These are phyloP conservation scores for Triplophysa bombifrons DNA, from an alignment of 2,797 vertebrate genomes.

Conservation along the genomic window DNA sequence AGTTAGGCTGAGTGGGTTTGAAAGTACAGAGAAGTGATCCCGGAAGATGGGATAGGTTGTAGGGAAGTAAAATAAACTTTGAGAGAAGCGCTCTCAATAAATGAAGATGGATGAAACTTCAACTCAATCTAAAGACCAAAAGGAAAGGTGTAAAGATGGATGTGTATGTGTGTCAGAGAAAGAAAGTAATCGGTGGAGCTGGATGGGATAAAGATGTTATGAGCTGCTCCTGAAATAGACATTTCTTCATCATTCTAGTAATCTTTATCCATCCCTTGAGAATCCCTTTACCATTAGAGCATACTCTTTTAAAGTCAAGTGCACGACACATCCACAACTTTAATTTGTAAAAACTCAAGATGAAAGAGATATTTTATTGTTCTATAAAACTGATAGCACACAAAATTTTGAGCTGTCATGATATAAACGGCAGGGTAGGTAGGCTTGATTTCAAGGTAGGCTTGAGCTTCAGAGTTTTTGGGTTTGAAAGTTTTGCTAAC, in stretches of 20 bases:
- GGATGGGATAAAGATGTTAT: conserved; percentile 46
- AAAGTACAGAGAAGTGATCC: conserved; percentile 15
- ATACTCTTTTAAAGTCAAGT: conserved; percentile 33
- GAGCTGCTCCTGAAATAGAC: conserved; percentile 48
- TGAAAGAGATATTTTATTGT: conserved; percentile 6
- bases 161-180: conserved; percentile 43
- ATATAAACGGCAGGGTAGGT: background rate
- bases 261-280: conserved; percentile 36
- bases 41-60: conserved; percentile 23
- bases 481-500: too few relatives aligned
- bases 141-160: conserved; percentile 32
- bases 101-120: conserved; percentile 35
- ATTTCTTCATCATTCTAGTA: conserved; percentile 46
- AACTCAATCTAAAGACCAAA: conserved; percentile 31
- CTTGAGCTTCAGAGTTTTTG: background rate
- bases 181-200: conserved; percentile 26
- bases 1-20: conserved; percentile 24
- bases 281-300: conserved; percentile 36
- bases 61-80: conserved; percentile 17
- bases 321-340: conserved; percentile 18
- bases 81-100: conserved; percentile 26
- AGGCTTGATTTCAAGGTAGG: background rate
- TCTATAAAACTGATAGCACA: background rate
- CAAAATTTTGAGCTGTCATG: background rate
- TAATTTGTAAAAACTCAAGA: background rate